These are phyloP conservation scores for Propsilocerus akamusi DNA, from an alignment of 1,140 invertebrate species.

Conservation along the genomic window DNA sequence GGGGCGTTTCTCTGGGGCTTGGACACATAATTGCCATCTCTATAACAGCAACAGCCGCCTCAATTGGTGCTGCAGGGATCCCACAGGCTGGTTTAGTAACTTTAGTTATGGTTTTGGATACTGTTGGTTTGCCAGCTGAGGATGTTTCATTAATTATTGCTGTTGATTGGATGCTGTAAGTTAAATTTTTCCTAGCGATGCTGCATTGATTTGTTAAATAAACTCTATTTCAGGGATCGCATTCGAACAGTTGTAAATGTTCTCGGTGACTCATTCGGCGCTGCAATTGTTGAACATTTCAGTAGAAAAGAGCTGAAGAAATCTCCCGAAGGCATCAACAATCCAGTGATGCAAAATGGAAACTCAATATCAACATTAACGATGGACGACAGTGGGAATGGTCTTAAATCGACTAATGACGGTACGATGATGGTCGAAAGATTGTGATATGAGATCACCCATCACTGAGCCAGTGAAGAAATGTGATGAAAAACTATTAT, in stretches of 20 bases:
- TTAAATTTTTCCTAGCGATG: constrained; percentile 11
- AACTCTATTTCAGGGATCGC: constrained; percentile 45
- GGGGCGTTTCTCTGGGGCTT: constrained; percentile 45
- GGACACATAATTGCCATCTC: constrained; percentile 57
- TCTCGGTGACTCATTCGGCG: constrained; percentile 69
- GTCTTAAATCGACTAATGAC: no score
- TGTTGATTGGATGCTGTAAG: constrained; percentile 79
- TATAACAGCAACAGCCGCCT: constrained; percentile 68
- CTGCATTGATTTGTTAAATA: neutral
- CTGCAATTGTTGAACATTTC: constrained; percentile 66
- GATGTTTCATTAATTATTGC: constrained; percentile 67
- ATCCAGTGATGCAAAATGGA: neutral
- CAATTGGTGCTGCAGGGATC: constrained; percentile 78
- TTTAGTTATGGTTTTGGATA: constrained; percentile 73
- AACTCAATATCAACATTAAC: no score
- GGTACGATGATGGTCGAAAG: no score
- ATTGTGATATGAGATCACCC: no score
- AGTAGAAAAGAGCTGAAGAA: constrained; percentile 44
- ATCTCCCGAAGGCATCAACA: neutral
- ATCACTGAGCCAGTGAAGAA: no score
- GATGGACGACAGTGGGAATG: no score
- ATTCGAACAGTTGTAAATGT: constrained; percentile 80
- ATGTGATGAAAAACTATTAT: no score
- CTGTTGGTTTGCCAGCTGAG: constrained; percentile 60
- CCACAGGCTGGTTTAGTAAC: constrained; percentile 69